Evolutionary conservation across 2,113 vertebrate genomes (phyloP).

Genomic region (Heptranchias perlo): DNA sequence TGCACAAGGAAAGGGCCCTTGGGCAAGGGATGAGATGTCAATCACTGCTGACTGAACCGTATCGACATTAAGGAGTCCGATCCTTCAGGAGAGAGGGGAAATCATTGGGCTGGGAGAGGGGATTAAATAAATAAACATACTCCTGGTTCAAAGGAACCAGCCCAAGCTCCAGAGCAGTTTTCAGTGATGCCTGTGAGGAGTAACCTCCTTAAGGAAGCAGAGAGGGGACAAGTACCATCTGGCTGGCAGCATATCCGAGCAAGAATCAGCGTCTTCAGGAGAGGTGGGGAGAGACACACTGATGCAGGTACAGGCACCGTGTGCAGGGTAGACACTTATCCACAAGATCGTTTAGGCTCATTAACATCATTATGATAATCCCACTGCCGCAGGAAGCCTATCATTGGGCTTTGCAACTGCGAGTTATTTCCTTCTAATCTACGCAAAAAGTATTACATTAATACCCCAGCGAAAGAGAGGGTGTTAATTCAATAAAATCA

Average conservation of each 20-base stretch:
- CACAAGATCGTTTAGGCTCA: background rate
- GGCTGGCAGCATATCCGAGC: background rate
- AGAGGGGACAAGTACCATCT: no score
- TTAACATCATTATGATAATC: background rate
- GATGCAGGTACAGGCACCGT: background rate
- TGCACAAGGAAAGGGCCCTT: background rate
- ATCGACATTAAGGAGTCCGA: no score
- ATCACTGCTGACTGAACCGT: no score
- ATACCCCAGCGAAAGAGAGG: background rate
- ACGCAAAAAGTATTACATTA: background rate
- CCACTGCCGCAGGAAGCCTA: background rate
- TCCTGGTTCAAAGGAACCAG: no score
- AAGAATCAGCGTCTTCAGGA: background rate
- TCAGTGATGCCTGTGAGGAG: no score
- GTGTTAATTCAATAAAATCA: background rate
- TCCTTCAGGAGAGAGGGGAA: no score
- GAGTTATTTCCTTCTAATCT: background rate
- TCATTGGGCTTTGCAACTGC: background rate
- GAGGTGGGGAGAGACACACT: background rate
- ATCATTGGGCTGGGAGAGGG: no score
- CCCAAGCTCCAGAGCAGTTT: no score
- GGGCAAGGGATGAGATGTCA: no score
- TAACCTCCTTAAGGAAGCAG: no score
- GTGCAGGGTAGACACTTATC: background rate
- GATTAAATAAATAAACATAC: no score